Base-by-base conservation (phyloP, 2,797 vertebrate species). In the Chiloscyllium punctatum region DNA sequence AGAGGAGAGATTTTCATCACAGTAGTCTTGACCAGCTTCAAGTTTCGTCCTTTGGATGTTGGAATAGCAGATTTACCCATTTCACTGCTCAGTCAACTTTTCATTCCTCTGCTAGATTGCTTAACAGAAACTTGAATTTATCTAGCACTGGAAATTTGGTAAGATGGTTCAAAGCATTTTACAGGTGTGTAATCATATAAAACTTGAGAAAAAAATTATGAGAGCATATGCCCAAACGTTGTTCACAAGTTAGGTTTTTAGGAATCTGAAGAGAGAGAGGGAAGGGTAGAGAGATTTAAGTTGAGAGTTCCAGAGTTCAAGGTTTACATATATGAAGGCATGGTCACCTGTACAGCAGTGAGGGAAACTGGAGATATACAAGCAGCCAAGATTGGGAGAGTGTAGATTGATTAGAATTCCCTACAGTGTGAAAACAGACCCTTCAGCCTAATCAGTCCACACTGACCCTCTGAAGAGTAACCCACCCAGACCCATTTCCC, bases 11-110 rank as follows among this genome's bases (percentile, higher is more conserved):
- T 82, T 82, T 82, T 11, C n/a, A 82, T 82, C 18, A 4, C n/a
- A 82, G 18, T 82, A 42, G 15, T 15, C 77, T 18, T 9, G 74
- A n/a, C 74, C n/a, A 15, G n/a, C 5, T 42, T 82, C n/a, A 37
- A 82, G n/a, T 15, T 82, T 82, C 15, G 15, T 82, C n/a, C n/a
- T 42, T 15, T 15, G 18, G 77, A 18, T 82, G 77, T 37, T 42
- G 37, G n/a, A 37, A n/a, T n/a, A 82, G 33, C 18, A 16, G 13
- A 42, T 42, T 82, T n/a, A 82, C 15, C n/a, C n/a, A 82, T 16
- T 82, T 82, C 77, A 82, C n/a, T 42, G n/a, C n/a, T 82, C 77
- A 37, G 77, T 82, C n/a, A 82, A 82, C n/a, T 82, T 82, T 82
- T n/a, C 77, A 82, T 16, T 15, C 4, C 0, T 82, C n/a, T 82